These are phyloP conservation scores for Tonatia bakeri DNA, from an alignment of 2,113 vertebrate species.

Conservation along the genomic window DNA sequence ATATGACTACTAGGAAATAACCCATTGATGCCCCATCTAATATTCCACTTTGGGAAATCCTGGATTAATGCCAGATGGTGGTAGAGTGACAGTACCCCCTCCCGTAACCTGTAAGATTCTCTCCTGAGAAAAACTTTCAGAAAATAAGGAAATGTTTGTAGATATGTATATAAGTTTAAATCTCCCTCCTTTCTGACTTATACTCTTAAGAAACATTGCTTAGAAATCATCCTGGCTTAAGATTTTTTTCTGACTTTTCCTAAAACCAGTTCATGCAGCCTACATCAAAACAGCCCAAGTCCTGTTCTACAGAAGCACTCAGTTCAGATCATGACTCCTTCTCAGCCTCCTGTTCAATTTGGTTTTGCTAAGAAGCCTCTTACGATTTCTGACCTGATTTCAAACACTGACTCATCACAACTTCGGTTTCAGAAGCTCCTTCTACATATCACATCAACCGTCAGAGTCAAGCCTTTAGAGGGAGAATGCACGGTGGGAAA, in stretches of 20 bases:
- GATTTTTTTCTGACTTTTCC: neutral
- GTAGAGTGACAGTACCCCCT: neutral
- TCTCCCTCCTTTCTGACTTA: neutral
- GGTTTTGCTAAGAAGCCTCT: neutral
- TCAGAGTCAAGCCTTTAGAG: neutral
- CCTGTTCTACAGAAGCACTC: neutral
- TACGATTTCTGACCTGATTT: slow-evolving; percentile 11
- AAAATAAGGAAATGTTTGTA: neutral
- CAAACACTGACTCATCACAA: neutral
- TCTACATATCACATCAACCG: neutral
- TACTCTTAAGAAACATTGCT: neutral
- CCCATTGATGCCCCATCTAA: neutral
- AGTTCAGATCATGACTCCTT: neutral
- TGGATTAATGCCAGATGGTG: neutral
- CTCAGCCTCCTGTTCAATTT: neutral
- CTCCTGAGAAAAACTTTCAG: neutral
- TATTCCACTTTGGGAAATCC: neutral
- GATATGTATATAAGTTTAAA: neutral
- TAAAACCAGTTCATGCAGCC: neutral
- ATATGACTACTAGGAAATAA: neutral
- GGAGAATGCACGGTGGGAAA: neutral
- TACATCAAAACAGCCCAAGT: neutral
- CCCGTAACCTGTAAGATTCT: neutral
- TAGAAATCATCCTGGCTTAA: neutral
- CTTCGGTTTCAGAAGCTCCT: neutral